Evolutionary conservation across 2,888 invertebrate species (phyloP), one percentile per base, ranked within the genome.

Genomic region (Xestia rhomboidea): DNA sequence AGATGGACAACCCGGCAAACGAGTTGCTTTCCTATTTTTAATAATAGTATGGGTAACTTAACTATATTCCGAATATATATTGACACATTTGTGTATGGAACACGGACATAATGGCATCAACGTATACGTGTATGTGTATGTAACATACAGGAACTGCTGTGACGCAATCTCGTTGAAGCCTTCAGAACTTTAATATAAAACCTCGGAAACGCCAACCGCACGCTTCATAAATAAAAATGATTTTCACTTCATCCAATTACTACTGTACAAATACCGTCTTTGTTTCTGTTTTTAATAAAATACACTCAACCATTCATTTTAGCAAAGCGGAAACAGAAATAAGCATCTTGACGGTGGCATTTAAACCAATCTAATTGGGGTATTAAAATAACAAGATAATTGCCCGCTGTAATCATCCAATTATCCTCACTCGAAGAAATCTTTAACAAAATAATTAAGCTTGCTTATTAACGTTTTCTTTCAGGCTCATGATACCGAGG

Each of bases 371-470:
- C 18, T 46, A 66, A 68, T 34, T 77, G n/a, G 11, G 75, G 57
- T 54, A 60, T 79, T 38, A 72, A 76, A 75, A 71, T 64, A 41
- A 13, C 21, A 54, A 63, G 24, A 54, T 15, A 63, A 77, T 51
- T 71, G n/a, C 27, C 10, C 44, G 21, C 27, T 66, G 49, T 71
- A 77, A 81, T 73, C 72, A 74, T 77, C 79, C 15, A 80, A 88
- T 80, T 82, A 82, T 62, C 34, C n/a, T 41, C 79, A 64, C 81
- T 68, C 11, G 79, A 87, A 84, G 76, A 78, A 87, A 75, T 79
- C 69, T 79, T 68, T 60, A 82, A 78, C 82, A 79, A 86, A 81
- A 75, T 84, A 82, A 86, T 87, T 83, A 81, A 76, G 62, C 70
- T 34, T 51, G 63, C 74, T 70, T 68, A 83, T 82, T 79, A 87